Conservation (phyloP, 2,113 vertebrate genomes). For the Hydropotes inermis region DNA sequence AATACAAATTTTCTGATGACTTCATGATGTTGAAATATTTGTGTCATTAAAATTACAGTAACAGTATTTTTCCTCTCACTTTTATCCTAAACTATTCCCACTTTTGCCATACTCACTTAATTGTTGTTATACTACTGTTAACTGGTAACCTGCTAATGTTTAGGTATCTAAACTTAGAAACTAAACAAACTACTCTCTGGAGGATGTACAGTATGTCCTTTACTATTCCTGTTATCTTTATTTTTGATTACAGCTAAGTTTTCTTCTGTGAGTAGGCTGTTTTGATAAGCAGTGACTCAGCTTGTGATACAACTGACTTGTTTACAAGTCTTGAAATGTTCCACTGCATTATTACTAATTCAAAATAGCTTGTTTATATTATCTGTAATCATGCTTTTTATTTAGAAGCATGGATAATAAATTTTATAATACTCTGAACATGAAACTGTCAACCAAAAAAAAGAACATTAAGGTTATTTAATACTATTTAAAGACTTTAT, state of each 20-base stretch:
- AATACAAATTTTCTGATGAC: background rate
- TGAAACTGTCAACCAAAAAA: background rate
- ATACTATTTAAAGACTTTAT: conserved; percentile 15
- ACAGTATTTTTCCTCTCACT: background rate
- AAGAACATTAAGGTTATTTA: background rate
- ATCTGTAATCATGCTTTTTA: conserved; percentile 7
- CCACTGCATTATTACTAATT: conserved; percentile 26
- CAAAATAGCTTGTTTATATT: background rate
- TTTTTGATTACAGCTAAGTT: conserved; percentile 30
- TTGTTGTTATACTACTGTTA: background rate
- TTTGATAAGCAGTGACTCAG: conserved; percentile 53
- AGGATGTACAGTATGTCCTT: background rate
- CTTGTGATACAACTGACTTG: conserved; percentile 14
- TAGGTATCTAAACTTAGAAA: conserved; percentile 43
- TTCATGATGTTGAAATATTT: background rate
- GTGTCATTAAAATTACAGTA: background rate
- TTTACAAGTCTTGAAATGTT: conserved; percentile 44
- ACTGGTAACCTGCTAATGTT: conserved; percentile 29
- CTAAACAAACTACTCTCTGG: conserved; percentile 25
- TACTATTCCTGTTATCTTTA: conserved; percentile 31
- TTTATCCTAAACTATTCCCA: background rate
- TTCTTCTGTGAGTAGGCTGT: background rate
- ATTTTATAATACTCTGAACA: conserved; percentile 13
- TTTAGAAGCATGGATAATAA: conserved; percentile 31
- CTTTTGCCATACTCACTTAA: background rate